phyloP scores from a whole-genome alignment of 2,888 invertebrate species.

The Epinotia demarniana region DNA sequence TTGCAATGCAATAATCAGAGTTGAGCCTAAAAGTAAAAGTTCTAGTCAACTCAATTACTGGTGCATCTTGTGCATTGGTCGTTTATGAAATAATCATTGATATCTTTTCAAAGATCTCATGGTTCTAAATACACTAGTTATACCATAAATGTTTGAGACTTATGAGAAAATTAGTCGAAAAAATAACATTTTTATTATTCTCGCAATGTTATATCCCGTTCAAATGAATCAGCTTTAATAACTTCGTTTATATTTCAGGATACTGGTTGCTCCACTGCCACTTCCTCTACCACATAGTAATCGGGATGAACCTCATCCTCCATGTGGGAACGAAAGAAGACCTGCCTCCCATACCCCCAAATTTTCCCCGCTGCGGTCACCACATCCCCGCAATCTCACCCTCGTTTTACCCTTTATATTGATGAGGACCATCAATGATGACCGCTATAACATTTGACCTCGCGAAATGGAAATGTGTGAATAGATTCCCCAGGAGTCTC shows the following conservation, averaged over 20 bases:
- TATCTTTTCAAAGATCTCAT: too few species aligned
- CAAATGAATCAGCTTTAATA: neutral
- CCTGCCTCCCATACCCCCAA: constrained; percentile 90
- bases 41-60: too few species aligned
- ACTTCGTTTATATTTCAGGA: constrained; percentile 79
- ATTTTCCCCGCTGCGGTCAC: constrained; percentile 91
- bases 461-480: constrained; percentile 27
- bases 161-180: too few species aligned
- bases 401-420: constrained; percentile 67
- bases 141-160: too few species aligned
- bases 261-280: constrained; percentile 97
- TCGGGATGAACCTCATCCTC: constrained; percentile 93
- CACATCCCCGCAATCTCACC: constrained; percentile 88
- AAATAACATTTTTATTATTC: too few species aligned
- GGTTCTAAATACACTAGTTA: too few species aligned
- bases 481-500: constrained; percentile 45
- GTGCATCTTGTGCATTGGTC: too few species aligned
- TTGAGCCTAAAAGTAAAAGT: too few species aligned
- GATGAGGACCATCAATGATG: constrained; percentile 50
- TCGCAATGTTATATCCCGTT: too few species aligned
- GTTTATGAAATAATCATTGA: too few species aligned
- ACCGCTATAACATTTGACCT: constrained; percentile 27
- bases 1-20: too few species aligned
- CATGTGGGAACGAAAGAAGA: constrained; percentile 92
- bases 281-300: constrained; percentile 93